Evolutionary conservation across 2,113 vertebrate species (phyloP).

Genomic region (Menura novaehollandiae): DNA sequence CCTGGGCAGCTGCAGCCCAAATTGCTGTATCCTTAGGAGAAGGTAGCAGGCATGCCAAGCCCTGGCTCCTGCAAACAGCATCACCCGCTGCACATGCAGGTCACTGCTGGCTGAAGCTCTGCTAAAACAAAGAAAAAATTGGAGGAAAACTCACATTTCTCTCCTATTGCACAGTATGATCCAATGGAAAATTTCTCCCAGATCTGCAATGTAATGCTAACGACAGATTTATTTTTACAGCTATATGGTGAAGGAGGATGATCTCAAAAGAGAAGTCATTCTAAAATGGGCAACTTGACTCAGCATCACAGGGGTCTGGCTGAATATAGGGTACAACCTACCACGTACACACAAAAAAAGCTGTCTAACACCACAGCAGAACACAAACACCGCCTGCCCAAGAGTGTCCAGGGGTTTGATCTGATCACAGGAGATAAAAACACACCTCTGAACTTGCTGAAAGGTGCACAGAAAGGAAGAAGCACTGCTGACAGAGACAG

Average conservation of each 20-base stretch:
- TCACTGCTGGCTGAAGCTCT: neutral
- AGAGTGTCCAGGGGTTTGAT: neutral
- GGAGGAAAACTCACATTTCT: neutral
- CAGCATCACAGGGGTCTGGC: neutral
- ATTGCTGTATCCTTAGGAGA: neutral
- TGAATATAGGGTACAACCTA: neutral
- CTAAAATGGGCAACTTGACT: neutral
- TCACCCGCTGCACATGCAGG: neutral
- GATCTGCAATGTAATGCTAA: neutral
- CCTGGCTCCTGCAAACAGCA: neutral
- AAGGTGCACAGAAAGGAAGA: neutral
- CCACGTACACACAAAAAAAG: fast-evolving
- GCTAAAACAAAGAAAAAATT: neutral
- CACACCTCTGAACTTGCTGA: neutral
- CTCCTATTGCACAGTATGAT: neutral
- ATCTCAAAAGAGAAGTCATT: neutral
- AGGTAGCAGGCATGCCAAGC: neutral
- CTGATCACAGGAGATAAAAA: neutral
- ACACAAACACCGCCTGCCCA: neutral
- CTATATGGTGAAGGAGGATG: neutral
- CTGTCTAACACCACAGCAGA: neutral
- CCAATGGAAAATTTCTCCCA: neutral
- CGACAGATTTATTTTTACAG: neutral
- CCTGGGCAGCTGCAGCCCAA: neutral
- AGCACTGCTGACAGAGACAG: neutral